These are phyloP conservation scores for Bradynema listronoti DNA, from an alignment of 1,140 invertebrate species.

Conservation along the genomic window DNA sequence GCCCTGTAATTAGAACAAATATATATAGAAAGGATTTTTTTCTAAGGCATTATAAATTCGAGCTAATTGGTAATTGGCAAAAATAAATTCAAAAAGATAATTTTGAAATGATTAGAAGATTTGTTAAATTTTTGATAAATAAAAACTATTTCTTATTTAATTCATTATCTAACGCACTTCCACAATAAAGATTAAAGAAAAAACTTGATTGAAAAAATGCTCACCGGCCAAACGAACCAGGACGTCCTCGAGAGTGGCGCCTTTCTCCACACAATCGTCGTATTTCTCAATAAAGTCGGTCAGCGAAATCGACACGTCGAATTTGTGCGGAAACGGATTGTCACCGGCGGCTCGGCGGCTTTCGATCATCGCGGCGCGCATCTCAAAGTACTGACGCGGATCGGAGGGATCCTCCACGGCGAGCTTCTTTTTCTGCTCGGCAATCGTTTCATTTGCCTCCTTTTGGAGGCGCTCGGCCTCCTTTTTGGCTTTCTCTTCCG, in stretches of 20 bases:
- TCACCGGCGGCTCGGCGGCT: slow-evolving; percentile 45
- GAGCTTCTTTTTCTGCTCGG: slow-evolving; percentile 10
- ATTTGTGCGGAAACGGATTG: slow-evolving; percentile 97
- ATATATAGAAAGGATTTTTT: too few relatives aligned
- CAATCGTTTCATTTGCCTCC: slow-evolving; percentile 8
- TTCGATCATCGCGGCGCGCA: slow-evolving; percentile 53
- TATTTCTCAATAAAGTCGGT: slow-evolving; percentile 84
- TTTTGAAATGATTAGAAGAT: slow-evolving; percentile 58
- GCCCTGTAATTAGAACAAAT: too few relatives aligned
- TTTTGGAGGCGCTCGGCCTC: slow-evolving; percentile 29
- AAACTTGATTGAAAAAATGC: not conserved
- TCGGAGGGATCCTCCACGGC: slow-evolving; percentile 48
- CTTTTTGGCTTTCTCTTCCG: slow-evolving; percentile 38
- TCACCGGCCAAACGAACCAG: slow-evolving; percentile 71
- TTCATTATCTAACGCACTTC: too few relatives aligned
- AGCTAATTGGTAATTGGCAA: too few relatives aligned
- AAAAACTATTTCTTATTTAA: too few relatives aligned
- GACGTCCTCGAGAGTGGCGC: slow-evolving; percentile 71
- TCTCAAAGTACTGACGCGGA: slow-evolving; percentile 53
- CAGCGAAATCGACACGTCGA: slow-evolving; percentile 80
- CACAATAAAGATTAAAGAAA: too few relatives aligned
- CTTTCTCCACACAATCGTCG: slow-evolving; percentile 65
- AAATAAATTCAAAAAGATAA: too few relatives aligned
- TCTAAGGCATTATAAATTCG: too few relatives aligned
- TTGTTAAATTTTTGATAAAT: too few relatives aligned